Percentiles rank a stretch among this genome's conserved stretches.
These are phyloP conservation scores for Augochlorella aurata DNA, from an alignment of 2,888 invertebrate species.

Conservation along the genomic window DNA sequence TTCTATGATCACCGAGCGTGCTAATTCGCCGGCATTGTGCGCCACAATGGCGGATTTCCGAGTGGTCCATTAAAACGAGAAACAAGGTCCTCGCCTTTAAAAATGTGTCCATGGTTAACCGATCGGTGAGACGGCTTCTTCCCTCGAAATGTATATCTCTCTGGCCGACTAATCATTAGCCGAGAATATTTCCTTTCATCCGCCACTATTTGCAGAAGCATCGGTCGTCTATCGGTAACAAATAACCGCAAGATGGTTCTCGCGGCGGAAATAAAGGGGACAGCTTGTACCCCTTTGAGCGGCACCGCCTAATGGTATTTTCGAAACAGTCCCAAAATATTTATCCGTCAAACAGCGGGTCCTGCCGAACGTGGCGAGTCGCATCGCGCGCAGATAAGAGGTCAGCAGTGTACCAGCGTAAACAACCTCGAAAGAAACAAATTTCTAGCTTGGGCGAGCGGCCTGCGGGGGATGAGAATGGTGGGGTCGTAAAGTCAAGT, in stretches of 20 bases:
- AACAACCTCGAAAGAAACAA: slow-evolving; percentile 46
- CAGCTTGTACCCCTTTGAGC: slow-evolving; percentile 9
- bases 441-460: slow-evolving; percentile 34
- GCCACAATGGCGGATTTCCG: background rate
- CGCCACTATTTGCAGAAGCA: background rate
- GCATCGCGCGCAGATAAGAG: slow-evolving; percentile 35
- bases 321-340: slow-evolving; percentile 26
- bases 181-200: no score
- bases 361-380: slow-evolving; percentile 41
- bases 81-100: background rate
- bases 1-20: background rate
- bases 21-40: background rate
- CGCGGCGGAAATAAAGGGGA: background rate
- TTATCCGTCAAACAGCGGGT: slow-evolving; percentile 26
- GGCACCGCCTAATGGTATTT: slow-evolving; percentile 41
- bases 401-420: slow-evolving; percentile 20
- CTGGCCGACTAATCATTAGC: no score
- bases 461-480: slow-evolving; percentile 1
- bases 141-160: no score
- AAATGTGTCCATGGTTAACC: background rate
- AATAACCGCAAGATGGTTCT: background rate
- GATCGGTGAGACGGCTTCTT: no score
- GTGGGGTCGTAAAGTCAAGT: slow-evolving; percentile 62
- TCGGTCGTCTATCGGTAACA: background rate
- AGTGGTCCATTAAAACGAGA: background rate